A percentile compares a stretch with the other conserved stretches of the same genome.
Evolutionary conservation across 1,140 invertebrate genomes (phyloP).

Genomic region (Bombus pascuorum): DNA sequence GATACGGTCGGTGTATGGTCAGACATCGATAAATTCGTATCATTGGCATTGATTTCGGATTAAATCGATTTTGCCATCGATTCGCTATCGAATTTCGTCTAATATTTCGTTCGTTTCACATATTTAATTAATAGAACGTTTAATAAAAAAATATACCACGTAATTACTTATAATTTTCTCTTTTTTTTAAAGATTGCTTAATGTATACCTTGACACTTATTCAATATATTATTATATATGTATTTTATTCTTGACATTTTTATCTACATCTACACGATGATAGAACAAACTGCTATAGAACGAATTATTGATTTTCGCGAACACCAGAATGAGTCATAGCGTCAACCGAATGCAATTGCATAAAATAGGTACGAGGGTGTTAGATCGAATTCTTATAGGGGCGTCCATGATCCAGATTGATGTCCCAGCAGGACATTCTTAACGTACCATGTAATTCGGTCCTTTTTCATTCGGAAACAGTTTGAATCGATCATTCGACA

Average conservation of each 20-base stretch:
- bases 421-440: constrained; percentile 56
- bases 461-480: constrained; percentile 46
- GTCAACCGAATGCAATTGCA: constrained; percentile 64
- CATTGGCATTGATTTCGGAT: background rate
- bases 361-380: constrained; percentile 25
- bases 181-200: too few species aligned
- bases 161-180: too few species aligned
- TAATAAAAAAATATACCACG: background rate
- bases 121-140: background rate
- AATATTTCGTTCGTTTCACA: background rate
- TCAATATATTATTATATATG: too few species aligned
- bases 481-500: constrained; percentile 50
- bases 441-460: constrained; percentile 69
- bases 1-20: background rate
- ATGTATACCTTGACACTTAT: too few species aligned
- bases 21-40: background rate
- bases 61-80: background rate
- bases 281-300: background rate
- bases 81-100: too few species aligned
- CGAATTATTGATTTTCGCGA: constrained; percentile 21
- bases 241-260: background rate
- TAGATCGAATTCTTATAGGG: constrained; percentile 52
- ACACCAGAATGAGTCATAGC: constrained; percentile 58
- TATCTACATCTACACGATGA: background rate
- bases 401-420: constrained; percentile 69